Base-by-base conservation (phyloP, 23 tunicate genomes). In the Clavelina lepadiformis region DNA sequence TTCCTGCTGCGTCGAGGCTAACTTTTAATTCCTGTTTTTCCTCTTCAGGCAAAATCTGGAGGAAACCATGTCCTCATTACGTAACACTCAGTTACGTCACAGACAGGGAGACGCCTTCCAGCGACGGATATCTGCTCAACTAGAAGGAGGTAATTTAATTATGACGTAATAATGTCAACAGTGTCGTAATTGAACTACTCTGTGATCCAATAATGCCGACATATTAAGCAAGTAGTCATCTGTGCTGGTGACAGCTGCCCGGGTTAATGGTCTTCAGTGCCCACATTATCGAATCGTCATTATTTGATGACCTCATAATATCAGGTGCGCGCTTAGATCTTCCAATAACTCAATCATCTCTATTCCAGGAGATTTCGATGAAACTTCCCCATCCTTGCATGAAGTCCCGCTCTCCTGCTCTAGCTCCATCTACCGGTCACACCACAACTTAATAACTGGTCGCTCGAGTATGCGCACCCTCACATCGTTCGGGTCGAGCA, bases 51-150 rank as follows among this genome's bases (percentile, higher is more conserved):
- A 78, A 13, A 86, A 86, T 57, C 80, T 86, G 6, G 95, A 86
- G 49, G 95, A 71, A 32, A 86, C 95, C 0, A 78, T 86, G 95
- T 61, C 59, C 31, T 68, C 83, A 25, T 72, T 86, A 51, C 79
- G 95, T 1, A 86, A 72, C 54, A 71, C 95, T 7, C 95, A 86
- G 46, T 63, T 78, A 31, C 78, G 74, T 56, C 77, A 86, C 75
- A 46, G 72, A 5, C 28, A 69, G 5, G 74, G 65, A 5, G 95
- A 71, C 71, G 85, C 64, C 34, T 67, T 78, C 30, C 80, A 78
- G 36, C 69, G 85, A 3, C 56, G 95, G 30, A 78, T 86, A 1
- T 86, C 95, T 3, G 95, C 95, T 4, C 95, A 86, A 49, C 46
- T 86, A 69, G 85, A 86, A 27, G 77, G 58, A 35, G 95, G 82